These are phyloP conservation scores for Microctonus aethiopoides DNA, from an alignment of 2,888 invertebrate species.

Conservation along the genomic window DNA sequence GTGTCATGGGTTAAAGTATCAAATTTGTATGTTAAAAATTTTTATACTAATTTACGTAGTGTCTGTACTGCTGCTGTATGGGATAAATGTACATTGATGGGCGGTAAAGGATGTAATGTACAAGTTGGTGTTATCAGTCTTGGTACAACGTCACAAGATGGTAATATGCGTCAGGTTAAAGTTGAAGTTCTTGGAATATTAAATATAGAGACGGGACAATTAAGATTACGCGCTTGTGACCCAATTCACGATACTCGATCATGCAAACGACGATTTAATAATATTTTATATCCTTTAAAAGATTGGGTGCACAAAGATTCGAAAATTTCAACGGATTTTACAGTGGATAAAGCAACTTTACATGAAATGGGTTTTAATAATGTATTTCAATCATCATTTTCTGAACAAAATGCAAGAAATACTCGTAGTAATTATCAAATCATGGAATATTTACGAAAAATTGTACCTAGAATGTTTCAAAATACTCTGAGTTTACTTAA, in stretches of 20 bases:
- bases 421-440: conserved; percentile 78
- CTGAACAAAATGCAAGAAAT: conserved; percentile 68
- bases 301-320: conserved; percentile 85
- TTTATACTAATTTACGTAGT: conserved; percentile 79
- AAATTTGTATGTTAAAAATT: conserved; percentile 75
- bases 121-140: conserved; percentile 85
- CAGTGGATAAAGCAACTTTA: conserved; percentile 84
- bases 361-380: conserved; percentile 82
- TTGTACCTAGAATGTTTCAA: conserved; percentile 92
- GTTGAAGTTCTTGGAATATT: conserved; percentile 88
- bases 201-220: conserved; percentile 75
- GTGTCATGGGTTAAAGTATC: conserved; percentile 89
- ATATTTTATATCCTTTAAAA: conserved; percentile 82
- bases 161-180: conserved; percentile 73
- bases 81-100: conserved; percentile 79
- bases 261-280: conserved; percentile 83
- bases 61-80: conserved; percentile 85
- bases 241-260: conserved; percentile 82
- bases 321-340: conserved; percentile 82
- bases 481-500: conserved; percentile 85
- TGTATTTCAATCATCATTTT: conserved; percentile 74
- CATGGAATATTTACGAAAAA: conserved; percentile 87
- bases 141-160: conserved; percentile 84
- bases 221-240: conserved; percentile 85
- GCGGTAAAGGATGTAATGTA: conserved; percentile 70